Percentiles rank a stretch among this genome's conserved stretches.
Conservation (phyloP, 2,113 vertebrate genomes). For the Hiodon alosoides region DNA sequence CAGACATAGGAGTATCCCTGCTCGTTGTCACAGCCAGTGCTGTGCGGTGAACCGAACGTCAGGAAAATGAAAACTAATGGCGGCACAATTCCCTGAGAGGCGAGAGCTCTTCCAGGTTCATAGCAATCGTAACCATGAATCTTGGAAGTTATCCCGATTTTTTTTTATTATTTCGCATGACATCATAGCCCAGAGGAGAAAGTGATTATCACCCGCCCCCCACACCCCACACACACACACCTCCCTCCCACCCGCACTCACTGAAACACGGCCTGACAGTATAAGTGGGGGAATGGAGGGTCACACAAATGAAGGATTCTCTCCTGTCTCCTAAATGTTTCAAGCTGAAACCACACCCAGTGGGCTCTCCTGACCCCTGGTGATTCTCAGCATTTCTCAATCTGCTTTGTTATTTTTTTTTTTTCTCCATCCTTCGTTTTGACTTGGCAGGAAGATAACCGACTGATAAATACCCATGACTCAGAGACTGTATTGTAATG, state of each 20-base stretch:
- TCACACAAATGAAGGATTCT: not conserved
- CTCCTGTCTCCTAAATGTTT: not conserved
- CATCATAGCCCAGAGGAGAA: conserved; percentile 16
- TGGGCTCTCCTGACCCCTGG: not conserved
- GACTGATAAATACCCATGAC: not conserved
- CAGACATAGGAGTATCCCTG: conserved; percentile 6
- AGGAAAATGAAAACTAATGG: conserved; percentile 27
- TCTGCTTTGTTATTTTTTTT: too few relatives aligned
- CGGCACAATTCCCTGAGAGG: not conserved
- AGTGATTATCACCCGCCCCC: conserved; percentile 13
- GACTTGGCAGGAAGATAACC: not conserved
- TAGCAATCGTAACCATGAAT: conserved; percentile 13
- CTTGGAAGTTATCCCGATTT: not conserved
- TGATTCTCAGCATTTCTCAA: not conserved
- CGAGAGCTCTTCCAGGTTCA: conserved; percentile 20
- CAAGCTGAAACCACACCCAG: not conserved
- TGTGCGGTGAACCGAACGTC: conserved; percentile 10
- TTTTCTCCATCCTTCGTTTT: not conserved
- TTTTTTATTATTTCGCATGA: conserved; percentile 13
- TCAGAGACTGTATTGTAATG: not conserved
- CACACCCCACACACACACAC: not conserved
- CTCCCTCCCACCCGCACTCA: not conserved
- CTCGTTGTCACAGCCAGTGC: not conserved
- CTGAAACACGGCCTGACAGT: not conserved
- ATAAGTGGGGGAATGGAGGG: not conserved